Conservation (phyloP, 2,797 vertebrate species). For the Poecilia picta region DNA sequence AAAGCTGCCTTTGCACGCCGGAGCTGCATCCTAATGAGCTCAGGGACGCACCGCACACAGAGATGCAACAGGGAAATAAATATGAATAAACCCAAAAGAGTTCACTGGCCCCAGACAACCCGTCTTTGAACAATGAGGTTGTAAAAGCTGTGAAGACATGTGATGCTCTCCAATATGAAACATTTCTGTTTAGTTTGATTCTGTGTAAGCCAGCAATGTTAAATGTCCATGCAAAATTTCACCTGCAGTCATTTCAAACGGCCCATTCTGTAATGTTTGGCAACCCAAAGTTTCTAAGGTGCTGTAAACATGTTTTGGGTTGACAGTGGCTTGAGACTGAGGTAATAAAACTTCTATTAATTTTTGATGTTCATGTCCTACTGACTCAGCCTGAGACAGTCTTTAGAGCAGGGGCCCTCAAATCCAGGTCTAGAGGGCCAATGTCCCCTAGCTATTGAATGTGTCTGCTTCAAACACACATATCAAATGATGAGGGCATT, state of each 20-base stretch:
- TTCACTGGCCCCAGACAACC: constrained; percentile 26
- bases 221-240: constrained; percentile 3
- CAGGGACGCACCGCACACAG: constrained; percentile 52
- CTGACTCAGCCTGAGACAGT: background rate
- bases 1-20: constrained; percentile 60
- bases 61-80: constrained; percentile 59
- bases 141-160: constrained; percentile 46
- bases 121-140: constrained; percentile 35
- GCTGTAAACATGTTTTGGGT: background rate
- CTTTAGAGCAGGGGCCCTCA: background rate
- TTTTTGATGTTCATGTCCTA: background rate
- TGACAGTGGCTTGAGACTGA: background rate
- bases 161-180: constrained; percentile 32
- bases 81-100: constrained; percentile 63
- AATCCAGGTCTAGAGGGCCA: too few relatives aligned
- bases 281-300: background rate
- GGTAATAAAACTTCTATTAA: background rate
- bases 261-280: background rate
- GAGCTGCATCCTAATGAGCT: constrained; percentile 66
- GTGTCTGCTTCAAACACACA: too few relatives aligned
- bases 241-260: background rate
- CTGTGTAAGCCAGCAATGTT: constrained; percentile 13
- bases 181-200: constrained; percentile 25
- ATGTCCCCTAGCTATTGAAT: too few relatives aligned
- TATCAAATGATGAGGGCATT: background rate